Percentiles rank a stretch among this genome's conserved stretches.
These are phyloP conservation scores for Pangasius macronema DNA, from an alignment of 2,797 vertebrate genomes.

Conservation along the genomic window DNA sequence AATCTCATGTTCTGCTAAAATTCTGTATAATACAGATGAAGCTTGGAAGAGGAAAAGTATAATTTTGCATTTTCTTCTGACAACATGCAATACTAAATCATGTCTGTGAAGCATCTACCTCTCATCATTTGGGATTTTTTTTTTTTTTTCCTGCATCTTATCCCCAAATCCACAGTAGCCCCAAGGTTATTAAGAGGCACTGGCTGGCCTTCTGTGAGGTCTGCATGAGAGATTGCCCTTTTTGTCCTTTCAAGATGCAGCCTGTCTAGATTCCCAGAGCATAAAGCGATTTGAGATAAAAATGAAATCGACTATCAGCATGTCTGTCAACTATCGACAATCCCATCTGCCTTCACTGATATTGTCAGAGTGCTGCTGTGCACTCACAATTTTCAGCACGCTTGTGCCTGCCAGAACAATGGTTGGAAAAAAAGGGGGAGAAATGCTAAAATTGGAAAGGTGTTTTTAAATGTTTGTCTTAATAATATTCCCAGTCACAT, in stretches of 20 bases:
- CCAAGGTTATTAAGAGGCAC: slow-evolving; percentile 69
- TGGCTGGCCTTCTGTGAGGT: slow-evolving; percentile 65
- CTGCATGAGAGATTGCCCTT: slow-evolving; percentile 68
- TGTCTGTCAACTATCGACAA: slow-evolving; percentile 80
- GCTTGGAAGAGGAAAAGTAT: neutral
- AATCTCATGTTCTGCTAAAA: neutral
- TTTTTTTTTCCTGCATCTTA: slow-evolving; percentile 36
- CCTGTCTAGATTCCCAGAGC: slow-evolving; percentile 67
- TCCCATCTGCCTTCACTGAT: slow-evolving; percentile 78
- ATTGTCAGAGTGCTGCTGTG: slow-evolving; percentile 64
- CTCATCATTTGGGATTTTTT: neutral
- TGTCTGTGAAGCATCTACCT: neutral
- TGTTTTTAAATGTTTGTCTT: slow-evolving; percentile 64
- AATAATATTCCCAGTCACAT: slow-evolving; percentile 62
- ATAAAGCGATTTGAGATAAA: slow-evolving; percentile 75
- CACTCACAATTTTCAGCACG: slow-evolving; percentile 57
- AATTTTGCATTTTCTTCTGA: neutral
- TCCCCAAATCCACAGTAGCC: slow-evolving; percentile 56
- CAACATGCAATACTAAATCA: neutral
- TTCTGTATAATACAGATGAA: neutral
- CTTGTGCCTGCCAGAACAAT: slow-evolving; percentile 63
- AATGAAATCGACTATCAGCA: slow-evolving; percentile 75
- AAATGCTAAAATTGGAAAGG: slow-evolving; percentile 64
- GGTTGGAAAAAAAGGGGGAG: slow-evolving; percentile 56
- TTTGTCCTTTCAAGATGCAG: slow-evolving; percentile 75